Evolutionary conservation across 2,888 invertebrate genomes (phyloP).

Genomic region (Elysia crispata): DNA sequence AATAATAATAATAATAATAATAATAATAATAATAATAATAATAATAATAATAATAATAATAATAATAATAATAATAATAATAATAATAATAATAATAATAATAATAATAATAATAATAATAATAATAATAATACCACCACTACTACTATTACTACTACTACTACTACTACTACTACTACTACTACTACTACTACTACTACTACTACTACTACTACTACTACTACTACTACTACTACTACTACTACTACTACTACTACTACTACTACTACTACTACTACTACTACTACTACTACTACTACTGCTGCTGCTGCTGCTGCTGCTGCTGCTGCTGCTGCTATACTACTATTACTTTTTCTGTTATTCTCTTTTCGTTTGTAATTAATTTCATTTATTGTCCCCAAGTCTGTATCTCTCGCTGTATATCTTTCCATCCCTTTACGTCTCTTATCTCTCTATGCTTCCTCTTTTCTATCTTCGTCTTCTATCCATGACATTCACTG

Average conservation of each 20-base stretch:
- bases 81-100: constrained; percentile 4
- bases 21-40: too few species aligned
- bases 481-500: too few species aligned
- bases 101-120: not conserved
- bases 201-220: constrained; percentile 35
- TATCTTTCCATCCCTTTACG: too few species aligned
- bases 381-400: not conserved
- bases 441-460: too few species aligned
- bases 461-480: too few species aligned
- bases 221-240: constrained; percentile 16
- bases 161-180: constrained; percentile 33
- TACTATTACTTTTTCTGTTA: not conserved
- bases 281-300: not conserved
- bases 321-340: too few species aligned
- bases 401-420: too few species aligned
- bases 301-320: too few species aligned
- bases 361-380: not conserved
- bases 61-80: constrained; percentile 9
- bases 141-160: too few species aligned
- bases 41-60: constrained; percentile 9
- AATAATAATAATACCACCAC: too few species aligned
- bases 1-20: too few species aligned
- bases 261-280: constrained; percentile 20
- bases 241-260: constrained; percentile 20
- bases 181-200: constrained; percentile 33